These are phyloP conservation scores for Clepsis dumicolana DNA, from an alignment of 2,888 invertebrate species.

Conservation along the genomic window DNA sequence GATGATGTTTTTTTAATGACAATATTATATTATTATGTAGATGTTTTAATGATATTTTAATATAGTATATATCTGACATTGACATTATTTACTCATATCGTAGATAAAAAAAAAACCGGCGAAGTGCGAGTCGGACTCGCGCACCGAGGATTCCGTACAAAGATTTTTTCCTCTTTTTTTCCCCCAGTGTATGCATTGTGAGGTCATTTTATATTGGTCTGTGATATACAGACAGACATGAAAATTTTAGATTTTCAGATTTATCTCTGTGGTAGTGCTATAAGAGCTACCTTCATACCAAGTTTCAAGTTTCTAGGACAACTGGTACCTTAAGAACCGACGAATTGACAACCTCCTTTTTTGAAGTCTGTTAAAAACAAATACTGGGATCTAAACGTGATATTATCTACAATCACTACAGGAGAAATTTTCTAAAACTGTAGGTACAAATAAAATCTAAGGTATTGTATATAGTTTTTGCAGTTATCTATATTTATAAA, in stretches of 20 bases:
- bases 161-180: too few relatives aligned
- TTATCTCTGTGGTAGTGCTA: too few relatives aligned
- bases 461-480: neutral
- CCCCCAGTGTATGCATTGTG: too few relatives aligned
- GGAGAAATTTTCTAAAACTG: neutral
- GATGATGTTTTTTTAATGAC: neutral
- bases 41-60: neutral
- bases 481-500: neutral
- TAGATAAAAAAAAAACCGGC: neutral
- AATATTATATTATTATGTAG: neutral
- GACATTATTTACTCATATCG: neutral
- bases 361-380: constrained; percentile 13
- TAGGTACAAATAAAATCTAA: neutral
- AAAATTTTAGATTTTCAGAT: too few relatives aligned
- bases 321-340: too few relatives aligned
- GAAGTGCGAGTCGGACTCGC: too few relatives aligned
- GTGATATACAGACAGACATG: too few relatives aligned
- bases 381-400: constrained; percentile 15
- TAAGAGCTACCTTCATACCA: too few relatives aligned
- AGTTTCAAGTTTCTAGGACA: too few relatives aligned
- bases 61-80: constrained; percentile 8
- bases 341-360: too few relatives aligned
- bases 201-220: too few relatives aligned
- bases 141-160: too few relatives aligned
- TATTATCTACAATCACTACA: constrained; percentile 1